A percentile compares a stretch with the other conserved stretches of the same genome.
phyloP scores from a whole-genome alignment of 1,140 invertebrate species.

The Aphaenogaster rudis region DNA sequence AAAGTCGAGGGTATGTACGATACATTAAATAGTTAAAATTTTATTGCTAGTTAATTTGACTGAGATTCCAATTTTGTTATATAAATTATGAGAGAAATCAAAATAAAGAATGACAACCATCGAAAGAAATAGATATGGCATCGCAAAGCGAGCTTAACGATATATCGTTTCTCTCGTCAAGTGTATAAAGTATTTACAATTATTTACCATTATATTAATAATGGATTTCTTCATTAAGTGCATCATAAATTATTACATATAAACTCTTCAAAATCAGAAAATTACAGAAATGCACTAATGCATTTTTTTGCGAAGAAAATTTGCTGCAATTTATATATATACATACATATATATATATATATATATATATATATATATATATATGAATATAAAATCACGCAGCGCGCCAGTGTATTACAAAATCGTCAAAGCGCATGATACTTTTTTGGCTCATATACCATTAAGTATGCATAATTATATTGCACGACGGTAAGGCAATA shows the following conservation, averaged over 20 bases:
- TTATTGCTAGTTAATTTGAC: slow-evolving; percentile 85
- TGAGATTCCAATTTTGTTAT: slow-evolving; percentile 74
- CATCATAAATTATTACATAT: slow-evolving; percentile 70
- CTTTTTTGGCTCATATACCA: slow-evolving; percentile 34
- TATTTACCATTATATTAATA: slow-evolving; percentile 71
- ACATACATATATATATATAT: background rate
- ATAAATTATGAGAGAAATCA: slow-evolving; percentile 35
- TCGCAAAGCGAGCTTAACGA: slow-evolving; percentile 61
- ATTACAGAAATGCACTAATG: slow-evolving; percentile 52
- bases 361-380: background rate
- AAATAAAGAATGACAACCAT: slow-evolving; percentile 63
- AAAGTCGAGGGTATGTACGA: slow-evolving; percentile 71
- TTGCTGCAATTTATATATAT: background rate
- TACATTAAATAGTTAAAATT: slow-evolving; percentile 79
- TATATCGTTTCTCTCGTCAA: slow-evolving; percentile 50
- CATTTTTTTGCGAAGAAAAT: slow-evolving; percentile 23
- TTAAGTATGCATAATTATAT: slow-evolving; percentile 61
- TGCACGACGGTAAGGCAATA: slow-evolving; percentile 59
- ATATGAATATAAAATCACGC: background rate
- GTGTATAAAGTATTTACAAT: slow-evolving; percentile 78
- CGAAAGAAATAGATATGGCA: slow-evolving; percentile 65
- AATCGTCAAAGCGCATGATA: slow-evolving; percentile 35
- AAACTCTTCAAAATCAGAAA: slow-evolving; percentile 65
- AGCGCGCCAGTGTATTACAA: slow-evolving; percentile 4
- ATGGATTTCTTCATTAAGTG: slow-evolving; percentile 62